Evolutionary conservation across 2,888 invertebrate species (phyloP), one percentile per base, ranked within the genome.

Genomic region (Aplocera efformata): DNA sequence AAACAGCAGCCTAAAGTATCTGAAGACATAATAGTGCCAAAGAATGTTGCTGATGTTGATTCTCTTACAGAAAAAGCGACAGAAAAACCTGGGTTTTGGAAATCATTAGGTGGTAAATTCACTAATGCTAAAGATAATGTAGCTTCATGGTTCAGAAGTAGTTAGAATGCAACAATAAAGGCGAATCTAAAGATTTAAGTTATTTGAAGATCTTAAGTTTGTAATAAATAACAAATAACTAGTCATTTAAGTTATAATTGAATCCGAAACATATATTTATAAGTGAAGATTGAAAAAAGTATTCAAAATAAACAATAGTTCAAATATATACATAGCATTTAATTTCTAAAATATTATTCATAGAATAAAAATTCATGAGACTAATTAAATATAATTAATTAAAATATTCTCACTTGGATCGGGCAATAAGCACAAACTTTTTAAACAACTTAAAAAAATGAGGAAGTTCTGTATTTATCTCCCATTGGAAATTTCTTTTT

Each of bases 61-160:
- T 21, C 63, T 40, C 54, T 74, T 48, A 43, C 52, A 53, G 69
- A 66, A 49, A 27, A 56, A 40, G 50, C 50, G n/a, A 72, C 75
- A 48, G 74, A 79, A 59, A 72, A 83, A 34, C 67, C 84, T 30
- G 86, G 90, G 10, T 90, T 92, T 63, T 92, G 91, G 91, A 75
- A 73, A 42, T 83, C 78, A 60, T 57, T 91, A 42, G 88, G 90
- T 37, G 77, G 72, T 51, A 91, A 89, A 75, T 72, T 92, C 26
- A 76, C 72, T 28, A 79, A 45, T 53, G 85, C 89, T 6, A 90
- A 89, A 57, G 78, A 88, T 26, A 90, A 80, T 67, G 85, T 90
- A 28, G 74, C 75, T 53, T 90, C 89, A 51, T 91, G 89, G 80
- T 89, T 90, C 48, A 71, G 62, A 45, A 76, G 63, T 39, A 61